Percentiles rank a stretch among this genome's conserved stretches.
Evolutionary conservation across 1,140 invertebrate species (phyloP).

Genomic region (Diprion similis): DNA sequence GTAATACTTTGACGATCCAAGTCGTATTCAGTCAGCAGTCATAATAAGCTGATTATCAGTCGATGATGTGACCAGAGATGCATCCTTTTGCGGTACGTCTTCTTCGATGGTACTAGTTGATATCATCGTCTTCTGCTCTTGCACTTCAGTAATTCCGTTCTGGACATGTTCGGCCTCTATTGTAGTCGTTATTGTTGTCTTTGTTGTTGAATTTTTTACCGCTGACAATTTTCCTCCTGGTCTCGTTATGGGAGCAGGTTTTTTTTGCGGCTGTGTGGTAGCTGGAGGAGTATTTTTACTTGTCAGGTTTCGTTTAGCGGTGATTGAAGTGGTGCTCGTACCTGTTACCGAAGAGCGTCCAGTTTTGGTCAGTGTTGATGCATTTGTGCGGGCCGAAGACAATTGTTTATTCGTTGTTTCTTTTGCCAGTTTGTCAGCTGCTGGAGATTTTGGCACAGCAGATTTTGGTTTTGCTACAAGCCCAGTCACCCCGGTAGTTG

Average conservation of each 20-base stretch:
- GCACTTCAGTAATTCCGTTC: constrained; percentile 46
- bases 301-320: constrained; percentile 17
- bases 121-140: constrained; percentile 33
- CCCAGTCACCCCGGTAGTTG: constrained; percentile 26
- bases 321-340: constrained; percentile 46
- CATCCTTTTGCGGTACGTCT: constrained; percentile 52
- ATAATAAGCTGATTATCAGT: constrained; percentile 57
- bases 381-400: constrained; percentile 55
- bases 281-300: neutral
- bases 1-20: constrained; percentile 26
- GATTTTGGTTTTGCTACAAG: constrained; percentile 27
- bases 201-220: constrained; percentile 20
- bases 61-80: constrained; percentile 46
- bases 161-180: constrained; percentile 49
- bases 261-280: constrained; percentile 41
- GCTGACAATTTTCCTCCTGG: constrained; percentile 1
- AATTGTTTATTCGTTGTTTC: constrained; percentile 68
- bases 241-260: constrained; percentile 20
- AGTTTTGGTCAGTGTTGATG: constrained; percentile 47
- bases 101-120: constrained; percentile 41
- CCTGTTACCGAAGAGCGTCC: constrained; percentile 56
- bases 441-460: constrained; percentile 43
- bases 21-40: constrained; percentile 49
- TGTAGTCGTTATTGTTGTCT: constrained; percentile 55
- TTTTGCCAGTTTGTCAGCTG: constrained; percentile 66